Evolutionary conservation across 53 echinoderm and acorn worm genomes (phyloP).

Genomic region (Arbacia lixula): DNA sequence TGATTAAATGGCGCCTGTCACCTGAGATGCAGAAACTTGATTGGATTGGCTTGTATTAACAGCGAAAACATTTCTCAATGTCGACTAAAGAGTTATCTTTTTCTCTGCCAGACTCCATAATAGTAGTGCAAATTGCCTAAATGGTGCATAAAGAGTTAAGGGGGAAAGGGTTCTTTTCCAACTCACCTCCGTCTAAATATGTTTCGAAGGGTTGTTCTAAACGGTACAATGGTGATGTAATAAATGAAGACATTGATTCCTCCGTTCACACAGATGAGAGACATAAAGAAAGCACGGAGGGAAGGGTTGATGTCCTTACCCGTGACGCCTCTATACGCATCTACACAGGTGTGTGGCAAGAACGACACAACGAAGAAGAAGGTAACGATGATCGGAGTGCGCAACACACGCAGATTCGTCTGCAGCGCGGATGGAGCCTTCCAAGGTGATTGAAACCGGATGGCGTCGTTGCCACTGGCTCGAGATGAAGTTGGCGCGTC

Average conservation of each 20-base stretch:
- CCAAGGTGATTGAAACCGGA: no score
- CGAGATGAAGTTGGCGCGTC: no score
- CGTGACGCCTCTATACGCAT: neutral
- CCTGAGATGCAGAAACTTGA: no score
- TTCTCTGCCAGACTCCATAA: no score
- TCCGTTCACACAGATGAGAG: neutral
- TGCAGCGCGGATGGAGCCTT: no score
- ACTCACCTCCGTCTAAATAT: neutral
- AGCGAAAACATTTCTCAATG: no score
- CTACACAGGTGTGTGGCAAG: neutral
- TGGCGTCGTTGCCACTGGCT: no score
- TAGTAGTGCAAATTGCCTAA: no score
- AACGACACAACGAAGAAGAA: neutral
- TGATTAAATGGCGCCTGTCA: no score
- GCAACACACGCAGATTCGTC: neutral
- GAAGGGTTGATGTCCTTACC: neutral
- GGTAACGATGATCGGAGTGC: constrained; percentile 6
- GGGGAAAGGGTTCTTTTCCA: neutral
- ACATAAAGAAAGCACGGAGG: neutral
- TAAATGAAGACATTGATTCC: neutral
- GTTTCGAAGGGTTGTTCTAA: neutral
- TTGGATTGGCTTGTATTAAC: no score
- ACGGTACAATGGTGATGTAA: constrained; percentile 3
- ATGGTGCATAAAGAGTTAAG: neutral
- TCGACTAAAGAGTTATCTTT: no score